Conservation (phyloP, 2,888 invertebrate genomes). For the Margaritifera margaritifera region DNA sequence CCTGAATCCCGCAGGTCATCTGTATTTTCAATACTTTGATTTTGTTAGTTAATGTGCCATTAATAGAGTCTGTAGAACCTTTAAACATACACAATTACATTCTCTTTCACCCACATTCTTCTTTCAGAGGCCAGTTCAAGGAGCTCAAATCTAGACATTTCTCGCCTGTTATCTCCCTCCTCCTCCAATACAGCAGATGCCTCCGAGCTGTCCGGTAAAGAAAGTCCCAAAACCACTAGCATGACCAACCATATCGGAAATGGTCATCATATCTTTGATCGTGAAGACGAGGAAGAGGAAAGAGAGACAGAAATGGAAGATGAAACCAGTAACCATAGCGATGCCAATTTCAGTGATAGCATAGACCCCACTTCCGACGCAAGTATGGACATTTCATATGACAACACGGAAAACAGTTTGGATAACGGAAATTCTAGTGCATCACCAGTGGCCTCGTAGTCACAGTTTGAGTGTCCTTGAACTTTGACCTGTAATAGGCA, state of each 20-base stretch:
- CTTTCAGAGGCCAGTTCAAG: no score
- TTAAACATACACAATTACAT: no score
- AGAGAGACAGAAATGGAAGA: slow-evolving; percentile 28
- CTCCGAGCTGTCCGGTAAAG: not conserved
- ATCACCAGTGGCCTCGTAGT: slow-evolving; percentile 9
- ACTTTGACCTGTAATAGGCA: no score
- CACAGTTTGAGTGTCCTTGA: no score
- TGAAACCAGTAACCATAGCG: slow-evolving; percentile 39
- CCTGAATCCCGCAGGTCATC: no score
- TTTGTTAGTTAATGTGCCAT: no score
- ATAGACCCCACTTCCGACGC: slow-evolving; percentile 42
- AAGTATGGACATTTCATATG: slow-evolving; percentile 43
- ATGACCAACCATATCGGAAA: slow-evolving; percentile 16
- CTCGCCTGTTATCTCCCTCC: no score
- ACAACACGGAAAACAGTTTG: slow-evolving; percentile 35
- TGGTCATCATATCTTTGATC: slow-evolving; percentile 24
- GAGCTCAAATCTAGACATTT: no score
- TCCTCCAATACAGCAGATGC: no score
- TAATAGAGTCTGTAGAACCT: no score
- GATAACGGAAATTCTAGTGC: slow-evolving; percentile 30
- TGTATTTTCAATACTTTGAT: no score
- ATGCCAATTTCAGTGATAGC: slow-evolving; percentile 49
- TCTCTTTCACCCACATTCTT: no score
- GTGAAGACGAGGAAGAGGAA: slow-evolving; percentile 35
- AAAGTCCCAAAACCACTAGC: slow-evolving; percentile 2